Conservation (phyloP, 37 sponge, comb jelly and placozoan species). For the Ephydatia muelleri region DNA sequence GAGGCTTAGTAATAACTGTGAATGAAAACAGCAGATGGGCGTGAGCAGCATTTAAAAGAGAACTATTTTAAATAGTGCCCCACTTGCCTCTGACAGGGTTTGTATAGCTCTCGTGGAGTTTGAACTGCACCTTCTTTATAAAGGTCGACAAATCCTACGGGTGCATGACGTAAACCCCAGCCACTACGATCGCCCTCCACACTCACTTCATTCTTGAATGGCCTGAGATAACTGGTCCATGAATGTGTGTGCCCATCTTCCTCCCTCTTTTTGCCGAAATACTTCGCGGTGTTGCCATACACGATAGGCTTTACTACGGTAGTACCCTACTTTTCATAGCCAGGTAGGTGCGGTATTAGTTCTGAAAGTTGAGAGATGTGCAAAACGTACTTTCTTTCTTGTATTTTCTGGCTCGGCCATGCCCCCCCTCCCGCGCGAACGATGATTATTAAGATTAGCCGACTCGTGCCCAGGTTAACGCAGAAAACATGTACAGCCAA, state of each 20-base stretch:
- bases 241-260: slow-evolving; percentile 97
- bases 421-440: no score
- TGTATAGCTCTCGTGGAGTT: slow-evolving; percentile 95
- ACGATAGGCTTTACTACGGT: slow-evolving; percentile 82
- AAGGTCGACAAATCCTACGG: slow-evolving; percentile 71
- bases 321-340: no score
- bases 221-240: slow-evolving; percentile 93
- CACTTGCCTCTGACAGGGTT: slow-evolving; percentile 75
- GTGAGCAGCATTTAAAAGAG: not conserved
- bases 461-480: no score
- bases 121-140: slow-evolving; percentile 93
- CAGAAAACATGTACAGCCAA: no score
- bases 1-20: slow-evolving; percentile 81
- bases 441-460: no score
- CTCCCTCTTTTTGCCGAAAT: slow-evolving; percentile 94
- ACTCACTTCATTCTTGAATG: slow-evolving; percentile 86
- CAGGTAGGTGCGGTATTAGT: no score
- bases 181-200: not conserved
- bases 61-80: not conserved
- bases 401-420: no score
- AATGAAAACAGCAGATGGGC: not conserved
- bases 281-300: slow-evolving; percentile 82
- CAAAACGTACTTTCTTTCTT: no score
- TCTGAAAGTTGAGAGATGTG: no score
- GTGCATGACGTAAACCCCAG: no score